Base-by-base conservation (phyloP, 2,113 vertebrate species). In the Bujurquina vittata region DNA sequence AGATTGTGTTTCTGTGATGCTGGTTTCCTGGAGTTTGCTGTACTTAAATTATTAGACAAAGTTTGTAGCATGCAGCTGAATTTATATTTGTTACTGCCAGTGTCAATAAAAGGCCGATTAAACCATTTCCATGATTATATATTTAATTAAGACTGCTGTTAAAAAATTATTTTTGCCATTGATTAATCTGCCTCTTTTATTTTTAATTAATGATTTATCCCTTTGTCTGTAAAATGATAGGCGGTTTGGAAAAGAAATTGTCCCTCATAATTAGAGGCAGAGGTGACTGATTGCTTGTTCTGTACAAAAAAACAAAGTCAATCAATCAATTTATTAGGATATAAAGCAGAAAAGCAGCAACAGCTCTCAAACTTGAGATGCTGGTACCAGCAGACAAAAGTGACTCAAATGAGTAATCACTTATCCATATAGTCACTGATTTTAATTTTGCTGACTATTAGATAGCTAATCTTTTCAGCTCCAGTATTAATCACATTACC, bases 21-120 rank as follows among this genome's bases (percentile, higher is more conserved):
- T 87, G 89, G 85, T 89, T 89, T 88, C 88, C 87, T 84, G 63
- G 86, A 91, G 87, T 92, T 92, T 90, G 59, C 67, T 86, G 85
- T 87, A 86, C 88, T 88, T 83, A 60, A 26, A 54, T 83, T 88
- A 93, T 92, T 92, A 92, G 90, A 72, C 88, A 90, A 88, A 72
- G 10, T 54, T 72, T 72, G 26, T 33, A 54, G 18, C 31, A 33
- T 54, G 43, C 6, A 3, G 46, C 18, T 72, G 18, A 31, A 54
- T 72, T 72, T 29, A 33, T 88, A 62, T 86, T 80, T 52, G 86
- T 67, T 4, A 11, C 75, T 67, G 76, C 59, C 83, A 84, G 43
- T 62, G 40, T 72, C 35, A 84, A 57, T 59, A 57, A 75, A 81
- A 75, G 57, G 73, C 43, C 40, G 20, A 62, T 75, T 83, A 60